A percentile compares a stretch with the other conserved stretches of the same genome.
Conservation (phyloP, 2,797 vertebrate genomes). For the Erpetoichthys calabaricus region DNA sequence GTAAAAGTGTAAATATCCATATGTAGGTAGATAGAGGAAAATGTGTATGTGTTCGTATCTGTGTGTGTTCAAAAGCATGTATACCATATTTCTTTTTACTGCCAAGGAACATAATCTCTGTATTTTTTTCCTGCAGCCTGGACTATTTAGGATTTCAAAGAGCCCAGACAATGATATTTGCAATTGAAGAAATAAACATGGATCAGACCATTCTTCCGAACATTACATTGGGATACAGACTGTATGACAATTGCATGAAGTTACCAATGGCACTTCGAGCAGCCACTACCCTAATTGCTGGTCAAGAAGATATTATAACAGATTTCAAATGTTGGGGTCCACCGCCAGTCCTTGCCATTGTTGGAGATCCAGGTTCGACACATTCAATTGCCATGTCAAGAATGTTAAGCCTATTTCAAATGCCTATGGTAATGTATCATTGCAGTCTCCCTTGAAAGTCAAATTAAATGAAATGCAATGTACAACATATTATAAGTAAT, state of each 20-base stretch:
- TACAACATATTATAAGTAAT: no score
- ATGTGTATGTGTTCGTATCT: no score
- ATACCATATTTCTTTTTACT: no score
- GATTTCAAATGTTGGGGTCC: slow-evolving; percentile 2
- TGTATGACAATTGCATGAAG: slow-evolving; percentile 14
- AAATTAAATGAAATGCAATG: no score
- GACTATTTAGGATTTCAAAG: slow-evolving; percentile 3
- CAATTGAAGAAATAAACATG: slow-evolving; percentile 18
- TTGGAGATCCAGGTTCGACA: slow-evolving; percentile 15
- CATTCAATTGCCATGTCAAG: slow-evolving; percentile 16
- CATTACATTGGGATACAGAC: slow-evolving; percentile 16
- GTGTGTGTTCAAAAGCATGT: no score
- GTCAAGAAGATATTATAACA: background rate
- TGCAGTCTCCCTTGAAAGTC: no score
- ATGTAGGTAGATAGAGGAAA: no score
- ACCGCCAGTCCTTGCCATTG: slow-evolving; percentile 11
- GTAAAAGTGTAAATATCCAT: no score
- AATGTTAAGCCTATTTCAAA: slow-evolving; percentile 6
- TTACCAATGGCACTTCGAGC: slow-evolving; percentile 1
- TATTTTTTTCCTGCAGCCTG: no score
- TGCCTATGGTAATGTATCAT: slow-evolving; percentile 13
- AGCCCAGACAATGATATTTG: slow-evolving; percentile 16
- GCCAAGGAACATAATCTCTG: no score
- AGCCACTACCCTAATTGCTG: slow-evolving; percentile 6
- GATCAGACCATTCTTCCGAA: slow-evolving; percentile 14